Evolutionary conservation across 2,888 invertebrate species (phyloP).

Genomic region (Lathronympha strigana): DNA sequence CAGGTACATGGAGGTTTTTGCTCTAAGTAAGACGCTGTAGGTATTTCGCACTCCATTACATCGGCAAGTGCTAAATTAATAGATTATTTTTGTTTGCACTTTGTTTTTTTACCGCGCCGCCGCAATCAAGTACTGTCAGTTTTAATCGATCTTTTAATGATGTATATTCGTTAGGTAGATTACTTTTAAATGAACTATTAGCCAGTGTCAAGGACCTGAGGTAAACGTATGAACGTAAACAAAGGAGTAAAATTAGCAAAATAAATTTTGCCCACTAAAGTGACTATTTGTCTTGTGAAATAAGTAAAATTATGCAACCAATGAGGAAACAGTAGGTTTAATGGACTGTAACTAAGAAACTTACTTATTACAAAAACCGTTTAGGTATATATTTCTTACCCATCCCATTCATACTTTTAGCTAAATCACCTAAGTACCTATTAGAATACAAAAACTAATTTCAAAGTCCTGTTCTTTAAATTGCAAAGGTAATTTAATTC

Average conservation of each 20-base stretch:
- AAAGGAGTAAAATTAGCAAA: slow-evolving; percentile 2
- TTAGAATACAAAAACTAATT: too few relatives aligned
- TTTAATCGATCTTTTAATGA: slow-evolving; percentile 38
- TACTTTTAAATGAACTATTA: slow-evolving; percentile 20
- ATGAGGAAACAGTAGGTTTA: not conserved
- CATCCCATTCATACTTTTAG: not conserved
- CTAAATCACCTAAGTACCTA: too few relatives aligned
- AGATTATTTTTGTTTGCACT: slow-evolving; percentile 38
- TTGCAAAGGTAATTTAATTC: slow-evolving; percentile 9
- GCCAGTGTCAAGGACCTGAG: slow-evolving; percentile 26
- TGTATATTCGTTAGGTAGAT: slow-evolving; percentile 19
- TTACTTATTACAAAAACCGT: slow-evolving; percentile 13
- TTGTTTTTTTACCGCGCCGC: slow-evolving; percentile 32
- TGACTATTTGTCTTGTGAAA: not conserved
- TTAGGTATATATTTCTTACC: not conserved
- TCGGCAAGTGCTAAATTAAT: slow-evolving; percentile 51
- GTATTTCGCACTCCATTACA: slow-evolving; percentile 57
- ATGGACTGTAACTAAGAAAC: not conserved
- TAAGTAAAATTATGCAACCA: slow-evolving; percentile 3
- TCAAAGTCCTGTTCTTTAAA: slow-evolving; percentile 11
- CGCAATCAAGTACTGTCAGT: slow-evolving; percentile 35
- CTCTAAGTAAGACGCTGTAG: not conserved
- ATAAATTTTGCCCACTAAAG: not conserved
- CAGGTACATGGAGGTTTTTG: not conserved
- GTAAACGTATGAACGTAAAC: slow-evolving; percentile 7